Percentiles rank a stretch among this genome's conserved stretches.
These are phyloP conservation scores for Calephelis perditalis DNA, from an alignment of 2,888 invertebrate genomes.

Conservation along the genomic window DNA sequence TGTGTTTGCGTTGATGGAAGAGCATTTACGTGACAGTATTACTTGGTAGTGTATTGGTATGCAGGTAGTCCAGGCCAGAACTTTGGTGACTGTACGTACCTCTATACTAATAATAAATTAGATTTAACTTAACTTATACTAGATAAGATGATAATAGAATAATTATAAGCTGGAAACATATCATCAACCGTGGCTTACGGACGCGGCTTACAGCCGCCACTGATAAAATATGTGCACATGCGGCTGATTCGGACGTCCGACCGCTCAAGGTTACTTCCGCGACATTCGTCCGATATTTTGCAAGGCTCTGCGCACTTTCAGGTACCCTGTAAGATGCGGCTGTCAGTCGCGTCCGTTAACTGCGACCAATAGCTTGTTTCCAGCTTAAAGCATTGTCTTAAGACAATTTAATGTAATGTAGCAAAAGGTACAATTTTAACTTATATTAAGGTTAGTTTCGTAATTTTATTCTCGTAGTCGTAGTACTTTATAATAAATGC, in stretches of 20 bases:
- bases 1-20: slow-evolving; percentile 49
- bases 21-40: slow-evolving; percentile 76
- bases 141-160: slow-evolving; percentile 44
- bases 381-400: not conserved
- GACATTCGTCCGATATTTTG: too few species aligned
- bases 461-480: slow-evolving; percentile 36
- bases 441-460: slow-evolving; percentile 29
- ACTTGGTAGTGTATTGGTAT: slow-evolving; percentile 55
- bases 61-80: slow-evolving; percentile 40
- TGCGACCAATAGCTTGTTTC: too few species aligned
- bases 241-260: too few species aligned
- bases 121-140: slow-evolving; percentile 10
- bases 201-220: too few species aligned
- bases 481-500: slow-evolving; percentile 48
- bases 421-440: slow-evolving; percentile 33
- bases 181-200: too few species aligned
- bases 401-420: slow-evolving; percentile 39
- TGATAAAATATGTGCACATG: too few species aligned
- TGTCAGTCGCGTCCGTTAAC: too few species aligned
- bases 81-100: slow-evolving; percentile 33
- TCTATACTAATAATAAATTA: slow-evolving; percentile 39
- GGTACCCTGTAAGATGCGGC: too few species aligned
- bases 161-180: slow-evolving; percentile 25
- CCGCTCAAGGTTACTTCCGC: too few species aligned
- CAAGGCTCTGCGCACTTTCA: too few species aligned